These are phyloP conservation scores for Papilio dardanus DNA, from an alignment of 1,140 invertebrate genomes.

Conservation along the genomic window DNA sequence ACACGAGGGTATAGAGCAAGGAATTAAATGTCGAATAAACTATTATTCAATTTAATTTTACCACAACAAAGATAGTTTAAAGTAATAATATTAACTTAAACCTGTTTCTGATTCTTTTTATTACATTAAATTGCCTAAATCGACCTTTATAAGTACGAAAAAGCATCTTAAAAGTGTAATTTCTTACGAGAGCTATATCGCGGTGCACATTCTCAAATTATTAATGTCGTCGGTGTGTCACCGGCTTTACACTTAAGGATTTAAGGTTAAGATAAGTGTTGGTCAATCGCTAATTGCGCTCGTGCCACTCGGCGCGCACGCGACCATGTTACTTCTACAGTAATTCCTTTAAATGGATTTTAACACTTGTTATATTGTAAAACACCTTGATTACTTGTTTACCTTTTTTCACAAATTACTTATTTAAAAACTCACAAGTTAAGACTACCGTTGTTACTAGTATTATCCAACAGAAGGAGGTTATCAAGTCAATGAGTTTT, in stretches of 20 bases:
- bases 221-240: background rate
- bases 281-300: slow-evolving; percentile 27
- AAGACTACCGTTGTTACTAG: background rate
- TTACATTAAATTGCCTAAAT: too few relatives aligned
- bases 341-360: slow-evolving; percentile 26
- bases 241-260: slow-evolving; percentile 13
- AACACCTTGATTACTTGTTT: slow-evolving; percentile 14
- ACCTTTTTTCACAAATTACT: background rate
- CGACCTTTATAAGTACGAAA: too few relatives aligned
- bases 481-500: too few relatives aligned
- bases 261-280: slow-evolving; percentile 25
- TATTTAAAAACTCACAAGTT: background rate
- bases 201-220: background rate
- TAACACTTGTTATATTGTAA: slow-evolving; percentile 26
- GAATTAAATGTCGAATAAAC: background rate
- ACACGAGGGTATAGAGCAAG: background rate
- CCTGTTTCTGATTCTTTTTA: too few relatives aligned
- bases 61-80: too few relatives aligned
- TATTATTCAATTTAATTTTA: too few relatives aligned
- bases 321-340: slow-evolving; percentile 8
- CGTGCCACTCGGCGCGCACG: background rate
- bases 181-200: background rate
- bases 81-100: too few relatives aligned
- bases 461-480: too few relatives aligned
- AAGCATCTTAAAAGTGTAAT: too few relatives aligned